Evolutionary conservation across 1,140 invertebrate genomes (phyloP), one percentile per base, ranked within the genome.

Genomic region (Diorhabda carinulata): DNA sequence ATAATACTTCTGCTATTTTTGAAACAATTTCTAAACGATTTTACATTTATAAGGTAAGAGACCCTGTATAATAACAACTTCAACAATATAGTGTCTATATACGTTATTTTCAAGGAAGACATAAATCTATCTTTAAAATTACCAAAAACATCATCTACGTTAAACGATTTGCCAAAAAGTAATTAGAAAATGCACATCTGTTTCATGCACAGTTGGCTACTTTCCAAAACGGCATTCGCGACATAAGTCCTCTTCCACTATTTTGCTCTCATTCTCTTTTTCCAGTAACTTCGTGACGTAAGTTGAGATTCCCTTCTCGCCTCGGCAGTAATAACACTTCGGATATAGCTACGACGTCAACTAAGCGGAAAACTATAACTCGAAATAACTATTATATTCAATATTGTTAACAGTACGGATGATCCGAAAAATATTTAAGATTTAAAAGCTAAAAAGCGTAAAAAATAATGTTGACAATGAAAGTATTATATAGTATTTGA

Each of bases 131-230:
- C 47, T 52, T n/a, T 6, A 52, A 52, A 52, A 52, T 52, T 52
- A 52, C 47, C 6, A 52, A n/a, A 52, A 52, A 52, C 25, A 52
- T 52, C 6, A 52, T 52, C n/a, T 8, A 52, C n/a, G 47, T 52
- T 52, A 52, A 52, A 52, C 47, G 47, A n/a, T 52, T n/a, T n/a
- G 47, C 47, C 47, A 52, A 52, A 52, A 52, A 52, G 47, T n/a
- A 52, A 52, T 52, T 52, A 52, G 2, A 52, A 52, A 8, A 52
- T 52, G 47, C 47, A 52, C 47, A 52, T 52, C 47, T 52, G 47
- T n/a, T 52, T n/a, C 47, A 52, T 52, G 47, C 47, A 52, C 47
- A 8, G 6, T 52, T 52, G 47, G 47, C 47, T 52, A 52, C 3
- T 52, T 3, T 52, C 47, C 47, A 52, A n/a, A 52, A 52, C 47